Evolutionary conservation across 1,140 invertebrate species (phyloP).

Genomic region (Zophobas morio): DNA sequence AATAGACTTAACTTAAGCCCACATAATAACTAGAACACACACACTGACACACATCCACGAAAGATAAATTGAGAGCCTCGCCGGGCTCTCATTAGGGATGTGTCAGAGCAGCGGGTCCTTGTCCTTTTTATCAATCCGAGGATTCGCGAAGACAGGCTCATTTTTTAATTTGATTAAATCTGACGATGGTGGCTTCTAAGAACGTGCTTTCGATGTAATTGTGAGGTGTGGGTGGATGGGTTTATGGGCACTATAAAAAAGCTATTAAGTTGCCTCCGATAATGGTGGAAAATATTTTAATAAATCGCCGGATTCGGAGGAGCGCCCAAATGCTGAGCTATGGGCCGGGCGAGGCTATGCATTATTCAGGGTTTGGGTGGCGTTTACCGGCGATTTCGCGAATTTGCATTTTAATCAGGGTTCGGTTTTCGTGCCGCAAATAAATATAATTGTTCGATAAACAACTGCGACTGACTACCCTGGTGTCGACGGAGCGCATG

Average conservation of each 20-base stretch:
- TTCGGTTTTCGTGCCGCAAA: no score
- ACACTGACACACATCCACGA: constrained; percentile 40
- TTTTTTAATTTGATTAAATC: constrained; percentile 41
- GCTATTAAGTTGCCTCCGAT: constrained; percentile 35
- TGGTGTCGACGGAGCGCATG: no score
- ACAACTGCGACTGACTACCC: no score
- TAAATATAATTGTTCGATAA: no score
- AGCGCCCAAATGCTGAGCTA: constrained; percentile 11
- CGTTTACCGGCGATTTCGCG: no score
- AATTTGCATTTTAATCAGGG: no score
- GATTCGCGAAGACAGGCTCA: constrained; percentile 38
- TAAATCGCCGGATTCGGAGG: constrained; percentile 30
- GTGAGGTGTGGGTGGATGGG: constrained; percentile 36
- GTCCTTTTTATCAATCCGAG: constrained; percentile 6
- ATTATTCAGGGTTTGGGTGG: constrained; percentile 8
- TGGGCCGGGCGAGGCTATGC: not conserved
- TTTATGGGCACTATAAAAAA: constrained; percentile 39
- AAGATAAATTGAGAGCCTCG: constrained; percentile 31
- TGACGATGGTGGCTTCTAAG: constrained; percentile 33
- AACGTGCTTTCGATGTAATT: constrained; percentile 33
- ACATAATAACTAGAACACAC: constrained; percentile 49
- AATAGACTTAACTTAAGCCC: constrained; percentile 45
- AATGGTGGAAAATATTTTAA: constrained; percentile 37
- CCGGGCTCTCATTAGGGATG: not conserved
- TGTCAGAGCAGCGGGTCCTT: not conserved